Percentiles rank a stretch among this genome's conserved stretches.
Evolutionary conservation across 2,113 vertebrate species (phyloP).

Genomic region (Grammomys dolichurus): DNA sequence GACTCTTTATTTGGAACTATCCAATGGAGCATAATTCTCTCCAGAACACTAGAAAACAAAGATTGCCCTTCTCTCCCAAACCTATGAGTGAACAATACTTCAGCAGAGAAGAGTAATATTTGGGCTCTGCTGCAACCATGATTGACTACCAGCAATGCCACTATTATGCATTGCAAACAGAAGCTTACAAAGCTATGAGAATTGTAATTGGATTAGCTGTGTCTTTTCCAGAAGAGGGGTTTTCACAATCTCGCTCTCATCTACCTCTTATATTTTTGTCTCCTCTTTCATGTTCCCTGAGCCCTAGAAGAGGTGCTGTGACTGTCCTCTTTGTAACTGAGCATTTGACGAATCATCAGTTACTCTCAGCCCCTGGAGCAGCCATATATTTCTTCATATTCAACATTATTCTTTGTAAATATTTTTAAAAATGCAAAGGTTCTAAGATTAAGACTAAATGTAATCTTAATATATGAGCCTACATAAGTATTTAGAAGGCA

Average conservation of each 20-base stretch:
- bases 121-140: too few relatives aligned
- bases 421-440: too few relatives aligned
- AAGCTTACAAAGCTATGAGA: neutral
- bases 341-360: neutral
- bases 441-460: neutral
- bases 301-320: neutral
- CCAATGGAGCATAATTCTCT: neutral
- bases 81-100: neutral
- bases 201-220: neutral
- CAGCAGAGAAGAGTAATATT: neutral
- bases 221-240: neutral
- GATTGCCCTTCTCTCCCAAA: neutral
- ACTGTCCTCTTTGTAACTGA: neutral
- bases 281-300: neutral
- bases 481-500: neutral
- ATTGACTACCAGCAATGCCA: neutral
- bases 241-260: neutral
- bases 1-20: neutral
- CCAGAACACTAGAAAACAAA: neutral
- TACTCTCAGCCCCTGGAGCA: neutral
- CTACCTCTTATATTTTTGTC: neutral
- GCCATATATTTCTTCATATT: neutral
- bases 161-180: neutral
- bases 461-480: neutral
- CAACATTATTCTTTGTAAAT: neutral